Evolutionary conservation across 37 sponge, comb jelly and placozoan genomes (phyloP).

Genomic region (Chondrilla cf. caribensis): DNA sequence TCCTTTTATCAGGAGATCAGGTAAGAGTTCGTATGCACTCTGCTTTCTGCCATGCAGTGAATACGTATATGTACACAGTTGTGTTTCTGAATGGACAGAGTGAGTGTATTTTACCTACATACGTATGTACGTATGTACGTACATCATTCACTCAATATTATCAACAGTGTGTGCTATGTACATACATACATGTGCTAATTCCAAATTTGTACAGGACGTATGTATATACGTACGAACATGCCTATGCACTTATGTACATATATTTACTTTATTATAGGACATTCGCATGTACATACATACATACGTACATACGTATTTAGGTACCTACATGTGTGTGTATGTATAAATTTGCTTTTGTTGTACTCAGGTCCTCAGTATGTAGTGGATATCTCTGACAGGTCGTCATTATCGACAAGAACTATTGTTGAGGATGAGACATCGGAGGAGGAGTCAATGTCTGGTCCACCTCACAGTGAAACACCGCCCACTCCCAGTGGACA

Average conservation of each 20-base stretch:
- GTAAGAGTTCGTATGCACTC: not conserved
- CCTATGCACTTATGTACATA: not conserved
- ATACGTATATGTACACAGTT: not conserved
- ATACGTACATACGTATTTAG: not conserved
- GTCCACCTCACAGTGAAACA: no score
- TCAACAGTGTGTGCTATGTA: not conserved
- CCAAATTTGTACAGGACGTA: no score
- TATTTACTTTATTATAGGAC: no score
- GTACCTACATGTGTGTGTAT: not conserved
- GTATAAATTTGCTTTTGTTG: not conserved
- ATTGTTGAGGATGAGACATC: no score
- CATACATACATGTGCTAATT: not conserved
- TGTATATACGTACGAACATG: not conserved
- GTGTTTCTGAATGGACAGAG: no score
- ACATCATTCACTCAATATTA: not conserved
- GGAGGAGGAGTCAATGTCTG: no score
- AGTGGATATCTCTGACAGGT: not conserved
- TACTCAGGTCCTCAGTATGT: not conserved
- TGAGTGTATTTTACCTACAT: not conserved
- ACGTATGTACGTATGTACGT: not conserved
- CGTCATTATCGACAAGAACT: no score
- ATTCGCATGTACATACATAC: not conserved
- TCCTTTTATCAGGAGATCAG: slow-evolving; percentile 30
- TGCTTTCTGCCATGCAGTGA: not conserved
- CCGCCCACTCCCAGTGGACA: no score